Evolutionary conservation across 2,797 vertebrate species (phyloP).

Genomic region (Ctenopoma multispine): DNA sequence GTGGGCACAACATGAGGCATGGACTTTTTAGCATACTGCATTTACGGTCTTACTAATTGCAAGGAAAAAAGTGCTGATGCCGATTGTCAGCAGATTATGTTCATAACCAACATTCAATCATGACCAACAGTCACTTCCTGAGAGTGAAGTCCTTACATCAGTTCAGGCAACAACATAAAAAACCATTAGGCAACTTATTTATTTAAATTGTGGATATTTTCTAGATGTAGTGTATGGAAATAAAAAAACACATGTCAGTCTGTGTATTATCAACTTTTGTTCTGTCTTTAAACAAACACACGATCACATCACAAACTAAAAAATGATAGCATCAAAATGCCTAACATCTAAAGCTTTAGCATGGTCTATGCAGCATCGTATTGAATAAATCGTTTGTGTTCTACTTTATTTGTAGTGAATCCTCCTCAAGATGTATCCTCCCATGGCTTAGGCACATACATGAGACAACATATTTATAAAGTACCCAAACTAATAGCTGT

Average conservation of each 20-base stretch:
- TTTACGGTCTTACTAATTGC: not conserved
- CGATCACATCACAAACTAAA: not conserved
- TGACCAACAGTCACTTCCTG: not conserved
- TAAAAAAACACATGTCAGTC: not conserved
- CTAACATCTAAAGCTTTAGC: not conserved
- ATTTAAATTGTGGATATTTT: not conserved
- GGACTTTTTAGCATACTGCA: not conserved
- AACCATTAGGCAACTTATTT: not conserved
- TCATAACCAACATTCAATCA: too few species aligned
- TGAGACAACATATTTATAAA: not conserved
- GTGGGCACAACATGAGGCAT: conserved; percentile 8
- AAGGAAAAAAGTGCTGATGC: too few species aligned
- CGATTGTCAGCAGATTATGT: not conserved
- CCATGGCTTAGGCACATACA: not conserved
- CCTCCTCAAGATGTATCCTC: not conserved
- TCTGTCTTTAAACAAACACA: not conserved
- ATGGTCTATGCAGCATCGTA: not conserved
- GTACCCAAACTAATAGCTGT: not conserved
- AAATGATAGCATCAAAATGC: not conserved
- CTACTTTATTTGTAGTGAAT: not conserved
- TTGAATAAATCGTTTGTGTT: not conserved
- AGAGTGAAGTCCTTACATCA: not conserved
- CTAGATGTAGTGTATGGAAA: not conserved
- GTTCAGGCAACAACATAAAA: too few species aligned
- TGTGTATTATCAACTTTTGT: not conserved